Evolutionary conservation across 2,888 invertebrate genomes (phyloP), one percentile per base, ranked within the genome.

Genomic region (Neria commutata): DNA sequence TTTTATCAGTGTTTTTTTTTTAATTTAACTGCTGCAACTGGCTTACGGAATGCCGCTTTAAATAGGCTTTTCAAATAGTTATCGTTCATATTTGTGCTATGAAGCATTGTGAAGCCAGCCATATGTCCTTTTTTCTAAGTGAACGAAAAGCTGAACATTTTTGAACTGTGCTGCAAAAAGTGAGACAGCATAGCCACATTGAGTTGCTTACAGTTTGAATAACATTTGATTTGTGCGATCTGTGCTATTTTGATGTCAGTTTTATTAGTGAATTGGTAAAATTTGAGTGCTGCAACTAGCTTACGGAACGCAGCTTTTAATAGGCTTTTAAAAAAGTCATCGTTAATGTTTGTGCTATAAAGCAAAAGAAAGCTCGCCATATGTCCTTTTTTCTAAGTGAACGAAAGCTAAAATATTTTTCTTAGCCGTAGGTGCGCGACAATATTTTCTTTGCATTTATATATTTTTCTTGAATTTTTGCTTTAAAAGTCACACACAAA

Each of bases 81-180:
- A 5, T 14, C 37, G 4, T 37, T 37, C 3, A n/a, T 14, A 3
- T 14, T 5, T 37, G 8, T 37, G n/a, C 10, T 4, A 14, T n/a
- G n/a, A 14, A n/a, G 10, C 6, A 14, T 11, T 11, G n/a, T 14
- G n/a, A 37, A 11, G 37, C 37, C n/a, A 4, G 37, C n/a, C 6
- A 37, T 37, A 37, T 37, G n/a, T 37, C 37, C 37, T 37, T 37
- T 37, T 37, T 11, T 37, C n/a, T n/a, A n/a, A 37, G n/a, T n/a
- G n/a, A n/a, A n/a, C n/a, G n/a, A n/a, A n/a, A n/a, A n/a, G n/a
- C n/a, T n/a, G n/a, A n/a, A n/a, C n/a, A n/a, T n/a, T n/a, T n/a
- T n/a, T n/a, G n/a, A n/a, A n/a, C n/a, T n/a, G n/a, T n/a, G n/a
- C n/a, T n/a, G n/a, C n/a, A n/a, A n/a, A n/a, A n/a, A n/a, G n/a